Conservation (phyloP, 2,113 vertebrate genomes). For the Anarrhichthys ocellatus region DNA sequence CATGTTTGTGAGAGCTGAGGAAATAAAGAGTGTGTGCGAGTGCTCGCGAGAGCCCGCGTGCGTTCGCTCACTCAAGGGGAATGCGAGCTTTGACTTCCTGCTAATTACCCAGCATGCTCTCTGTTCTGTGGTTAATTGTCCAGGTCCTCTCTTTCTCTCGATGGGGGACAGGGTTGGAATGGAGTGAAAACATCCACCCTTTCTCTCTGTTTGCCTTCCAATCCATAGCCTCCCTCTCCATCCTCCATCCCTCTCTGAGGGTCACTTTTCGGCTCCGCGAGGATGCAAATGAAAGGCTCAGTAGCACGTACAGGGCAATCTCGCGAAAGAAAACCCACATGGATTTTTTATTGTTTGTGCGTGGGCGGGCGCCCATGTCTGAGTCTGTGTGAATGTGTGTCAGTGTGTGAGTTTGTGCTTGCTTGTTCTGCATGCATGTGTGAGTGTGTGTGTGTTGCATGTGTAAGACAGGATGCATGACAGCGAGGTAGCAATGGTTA, state of each 20-base stretch:
- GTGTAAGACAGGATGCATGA: constrained; percentile 55
- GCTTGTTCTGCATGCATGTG: constrained; percentile 4
- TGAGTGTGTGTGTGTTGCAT: constrained; percentile 23
- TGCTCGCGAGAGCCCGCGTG: constrained; percentile 28
- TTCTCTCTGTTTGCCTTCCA: constrained; percentile 41
- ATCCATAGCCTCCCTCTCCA: constrained; percentile 43
- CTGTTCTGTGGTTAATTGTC: constrained; percentile 84
- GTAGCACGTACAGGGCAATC: constrained; percentile 43
- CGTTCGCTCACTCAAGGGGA: constrained; percentile 69
- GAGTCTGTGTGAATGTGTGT: constrained; percentile 54
- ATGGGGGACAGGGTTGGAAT: constrained; percentile 66
- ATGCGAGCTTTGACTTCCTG: constrained; percentile 79
- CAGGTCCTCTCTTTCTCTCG: constrained; percentile 76
- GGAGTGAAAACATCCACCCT: constrained; percentile 57
- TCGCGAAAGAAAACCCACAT: constrained; percentile 53
- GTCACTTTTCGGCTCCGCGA: constrained; percentile 32
- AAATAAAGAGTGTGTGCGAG: constrained; percentile 38
- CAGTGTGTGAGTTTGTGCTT: constrained; percentile 45
- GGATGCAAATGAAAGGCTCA: constrained; percentile 70
- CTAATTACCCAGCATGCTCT: constrained; percentile 84
- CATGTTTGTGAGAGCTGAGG: constrained; percentile 64
- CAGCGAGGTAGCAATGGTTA: constrained; percentile 52
- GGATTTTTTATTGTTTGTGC: constrained; percentile 48
- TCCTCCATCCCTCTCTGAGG: constrained; percentile 41
- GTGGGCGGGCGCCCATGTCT: constrained; percentile 41